These are phyloP conservation scores for Manduca sexta DNA, from an alignment of 1,140 invertebrate genomes.

Conservation along the genomic window DNA sequence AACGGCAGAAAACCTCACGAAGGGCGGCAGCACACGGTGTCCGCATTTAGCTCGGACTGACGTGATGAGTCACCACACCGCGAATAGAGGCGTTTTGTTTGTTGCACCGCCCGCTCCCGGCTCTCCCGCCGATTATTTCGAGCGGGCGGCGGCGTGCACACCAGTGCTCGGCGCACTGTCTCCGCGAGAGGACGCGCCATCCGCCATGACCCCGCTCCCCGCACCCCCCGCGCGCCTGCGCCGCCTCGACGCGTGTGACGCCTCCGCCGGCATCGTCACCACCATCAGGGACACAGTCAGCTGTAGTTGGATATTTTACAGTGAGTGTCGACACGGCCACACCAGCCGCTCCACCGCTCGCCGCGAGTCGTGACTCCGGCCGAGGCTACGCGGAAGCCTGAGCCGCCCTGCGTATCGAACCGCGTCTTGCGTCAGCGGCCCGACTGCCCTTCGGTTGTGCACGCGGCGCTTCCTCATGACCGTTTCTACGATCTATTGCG, in stretches of 20 bases:
- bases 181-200: conserved; percentile 50
- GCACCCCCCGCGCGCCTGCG: conserved; percentile 61
- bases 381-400: conserved; percentile 22
- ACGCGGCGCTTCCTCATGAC: no score
- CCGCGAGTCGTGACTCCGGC: neutral
- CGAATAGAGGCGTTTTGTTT: conserved; percentile 69
- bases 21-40: conserved; percentile 68
- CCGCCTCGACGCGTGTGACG: conserved; percentile 73
- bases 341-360: conserved; percentile 13
- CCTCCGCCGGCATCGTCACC: conserved; percentile 71
- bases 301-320: conserved; percentile 78
- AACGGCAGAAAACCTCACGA: conserved; percentile 66
- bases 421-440: conserved; percentile 19
- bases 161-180: conserved; percentile 53
- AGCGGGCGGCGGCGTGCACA: conserved; percentile 36
- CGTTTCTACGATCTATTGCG: neutral
- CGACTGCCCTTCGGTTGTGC: conserved; percentile 1
- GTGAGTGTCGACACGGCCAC: conserved; percentile 61
- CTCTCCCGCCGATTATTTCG: conserved; percentile 69
- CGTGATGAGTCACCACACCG: conserved; percentile 63
- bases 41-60: conserved; percentile 68
- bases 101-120: conserved; percentile 68
- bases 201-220: conserved; percentile 57
- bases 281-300: conserved; percentile 75
- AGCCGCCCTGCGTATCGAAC: conserved; percentile 24